A percentile compares a stretch with the other conserved stretches of the same genome.
These are phyloP conservation scores for Cataglyphis livida DNA, from an alignment of 2,888 invertebrate species.

Conservation along the genomic window DNA sequence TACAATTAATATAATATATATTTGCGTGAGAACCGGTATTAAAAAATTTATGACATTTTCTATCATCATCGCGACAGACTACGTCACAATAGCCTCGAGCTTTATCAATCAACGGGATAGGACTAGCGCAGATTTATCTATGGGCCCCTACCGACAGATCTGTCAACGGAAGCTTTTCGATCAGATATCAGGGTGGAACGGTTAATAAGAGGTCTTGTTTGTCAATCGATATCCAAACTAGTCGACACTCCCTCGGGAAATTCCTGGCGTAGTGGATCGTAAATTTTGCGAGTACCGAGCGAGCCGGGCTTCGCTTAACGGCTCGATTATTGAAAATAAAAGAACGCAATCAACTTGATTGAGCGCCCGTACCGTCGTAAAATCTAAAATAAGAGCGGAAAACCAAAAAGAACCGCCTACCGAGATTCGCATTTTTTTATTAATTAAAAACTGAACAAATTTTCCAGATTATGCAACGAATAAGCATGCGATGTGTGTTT, in stretches of 20 bases:
- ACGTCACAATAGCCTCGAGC: conserved; percentile 48
- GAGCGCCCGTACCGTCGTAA: background rate
- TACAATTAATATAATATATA: background rate
- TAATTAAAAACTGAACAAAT: background rate
- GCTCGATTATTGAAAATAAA: conserved; percentile 15
- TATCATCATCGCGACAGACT: conserved; percentile 24
- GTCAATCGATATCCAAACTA: conserved; percentile 72
- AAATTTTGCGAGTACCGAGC: background rate
- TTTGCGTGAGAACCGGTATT: background rate
- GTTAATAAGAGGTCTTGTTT: conserved; percentile 64
- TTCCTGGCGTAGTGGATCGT: conserved; percentile 40
- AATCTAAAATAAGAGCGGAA: background rate
- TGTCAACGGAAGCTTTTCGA: conserved; percentile 46
- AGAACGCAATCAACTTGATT: background rate
- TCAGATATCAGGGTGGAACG: conserved; percentile 42
- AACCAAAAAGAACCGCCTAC: background rate
- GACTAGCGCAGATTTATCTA: conserved; percentile 31
- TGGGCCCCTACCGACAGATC: conserved; percentile 24
- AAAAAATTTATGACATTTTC: conserved; percentile 18
- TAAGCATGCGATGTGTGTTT: background rate
- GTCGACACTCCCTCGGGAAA: conserved; percentile 35
- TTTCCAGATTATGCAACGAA: background rate
- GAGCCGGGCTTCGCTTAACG: background rate
- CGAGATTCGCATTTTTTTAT: background rate
- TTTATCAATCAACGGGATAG: conserved; percentile 57